Conservation (phyloP, 2,797 vertebrate genomes). For the Cygnus olor region DNA sequence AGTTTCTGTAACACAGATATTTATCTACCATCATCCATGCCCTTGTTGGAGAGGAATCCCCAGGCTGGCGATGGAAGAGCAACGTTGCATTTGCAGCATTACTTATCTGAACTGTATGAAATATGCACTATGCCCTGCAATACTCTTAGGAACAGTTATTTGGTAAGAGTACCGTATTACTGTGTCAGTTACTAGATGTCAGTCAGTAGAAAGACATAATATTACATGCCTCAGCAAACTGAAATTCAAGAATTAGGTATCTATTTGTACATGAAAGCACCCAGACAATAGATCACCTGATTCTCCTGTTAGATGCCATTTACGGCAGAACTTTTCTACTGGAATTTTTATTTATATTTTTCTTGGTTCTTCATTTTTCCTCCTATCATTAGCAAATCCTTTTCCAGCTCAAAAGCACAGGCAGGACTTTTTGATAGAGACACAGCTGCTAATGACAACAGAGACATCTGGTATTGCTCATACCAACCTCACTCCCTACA, state of each 20-base stretch:
- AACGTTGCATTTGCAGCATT: not conserved
- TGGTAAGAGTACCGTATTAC: not conserved
- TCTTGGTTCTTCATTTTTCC: not conserved
- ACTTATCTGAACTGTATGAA: not conserved
- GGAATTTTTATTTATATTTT: not conserved
- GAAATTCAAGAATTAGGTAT: not conserved
- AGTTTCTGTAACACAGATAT: not conserved
- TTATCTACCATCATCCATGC: not conserved
- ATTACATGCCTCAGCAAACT: not conserved
- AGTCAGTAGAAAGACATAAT: not conserved
- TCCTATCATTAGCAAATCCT: not conserved
- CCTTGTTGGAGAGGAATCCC: not conserved
- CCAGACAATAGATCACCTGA: rapidly evolving
- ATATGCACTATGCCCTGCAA: not conserved
- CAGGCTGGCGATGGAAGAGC: rapidly evolving
- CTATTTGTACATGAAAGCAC: not conserved
- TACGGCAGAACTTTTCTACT: not conserved
- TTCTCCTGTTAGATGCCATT: not conserved
- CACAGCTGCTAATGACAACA: not conserved
- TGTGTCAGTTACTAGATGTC: not conserved
- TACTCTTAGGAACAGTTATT: not conserved
- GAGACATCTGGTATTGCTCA: not conserved
- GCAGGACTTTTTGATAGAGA: not conserved
- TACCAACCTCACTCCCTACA: not conserved
- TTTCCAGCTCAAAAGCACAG: not conserved